Evolutionary conservation across 2,888 invertebrate genomes (phyloP).

Genomic region (Leptogaster cylindrica): DNA sequence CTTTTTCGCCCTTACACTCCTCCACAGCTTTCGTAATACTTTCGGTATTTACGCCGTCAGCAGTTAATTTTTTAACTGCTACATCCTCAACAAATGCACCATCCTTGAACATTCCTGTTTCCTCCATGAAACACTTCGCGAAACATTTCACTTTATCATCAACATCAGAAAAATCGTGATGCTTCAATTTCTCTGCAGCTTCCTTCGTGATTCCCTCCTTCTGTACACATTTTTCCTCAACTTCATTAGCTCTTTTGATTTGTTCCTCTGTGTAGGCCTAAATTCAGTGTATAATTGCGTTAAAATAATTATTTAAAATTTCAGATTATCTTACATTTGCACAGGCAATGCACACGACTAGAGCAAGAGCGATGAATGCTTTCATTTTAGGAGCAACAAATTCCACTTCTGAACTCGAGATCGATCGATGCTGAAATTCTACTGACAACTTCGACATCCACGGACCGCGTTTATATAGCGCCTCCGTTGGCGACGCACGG

Average conservation of each 20-base stretch:
- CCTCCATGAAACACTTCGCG: conserved; percentile 57
- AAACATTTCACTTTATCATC: conserved; percentile 55
- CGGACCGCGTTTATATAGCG: conserved; percentile 1
- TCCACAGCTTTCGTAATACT: conserved; percentile 32
- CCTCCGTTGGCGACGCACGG: too few species aligned
- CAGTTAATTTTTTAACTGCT: conserved; percentile 42
- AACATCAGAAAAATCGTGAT: conserved; percentile 50
- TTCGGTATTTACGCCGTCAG: conserved; percentile 7
- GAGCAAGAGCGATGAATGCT: conserved; percentile 25
- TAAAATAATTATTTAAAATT: conserved; percentile 11
- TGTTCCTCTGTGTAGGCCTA: conserved; percentile 52
- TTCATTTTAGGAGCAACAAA: conserved; percentile 32
- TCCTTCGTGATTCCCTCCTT: conserved; percentile 52
- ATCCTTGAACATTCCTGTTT: conserved; percentile 51
- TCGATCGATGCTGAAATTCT: background rate
- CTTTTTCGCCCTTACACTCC: conserved; percentile 40
- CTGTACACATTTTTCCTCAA: conserved; percentile 51
- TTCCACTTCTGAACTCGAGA: background rate
- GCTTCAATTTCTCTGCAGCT: conserved; percentile 51
- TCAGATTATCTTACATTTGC: conserved; percentile 16
- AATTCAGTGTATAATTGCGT: background rate
- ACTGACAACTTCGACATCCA: background rate
- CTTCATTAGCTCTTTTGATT: conserved; percentile 50
- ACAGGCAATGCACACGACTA: conserved; percentile 12
- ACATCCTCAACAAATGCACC: conserved; percentile 52